A percentile compares a stretch with the other conserved stretches of the same genome.
These are phyloP conservation scores for Leptinotarsa defecta DNA, from an alignment of 1,140 invertebrate species.

Conservation along the genomic window DNA sequence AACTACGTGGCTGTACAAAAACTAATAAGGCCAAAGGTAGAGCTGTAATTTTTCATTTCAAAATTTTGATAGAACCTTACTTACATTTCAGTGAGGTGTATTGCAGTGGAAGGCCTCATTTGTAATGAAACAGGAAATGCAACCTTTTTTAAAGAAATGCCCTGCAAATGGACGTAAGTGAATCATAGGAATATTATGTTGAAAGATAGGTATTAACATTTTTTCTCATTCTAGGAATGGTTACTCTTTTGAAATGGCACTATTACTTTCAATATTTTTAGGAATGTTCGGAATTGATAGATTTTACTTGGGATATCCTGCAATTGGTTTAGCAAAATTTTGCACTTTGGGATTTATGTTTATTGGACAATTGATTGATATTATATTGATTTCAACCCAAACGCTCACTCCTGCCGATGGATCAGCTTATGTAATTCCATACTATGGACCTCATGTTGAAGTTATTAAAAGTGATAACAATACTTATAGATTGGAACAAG, in stretches of 20 bases:
- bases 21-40: slow-evolving; percentile 79
- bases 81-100: slow-evolving; percentile 73
- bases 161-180: slow-evolving; percentile 93
- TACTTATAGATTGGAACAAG: slow-evolving; percentile 81
- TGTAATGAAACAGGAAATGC: slow-evolving; percentile 81
- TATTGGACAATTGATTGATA: slow-evolving; percentile 92
- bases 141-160: slow-evolving; percentile 80
- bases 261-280: slow-evolving; percentile 91
- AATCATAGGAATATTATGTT: not conserved
- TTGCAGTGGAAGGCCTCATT: slow-evolving; percentile 78
- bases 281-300: slow-evolving; percentile 98
- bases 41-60: not conserved
- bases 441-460: slow-evolving; percentile 85
- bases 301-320: slow-evolving; percentile 96
- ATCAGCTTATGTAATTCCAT: slow-evolving; percentile 93
- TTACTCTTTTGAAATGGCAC: slow-evolving; percentile 88
- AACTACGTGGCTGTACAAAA: slow-evolving; percentile 78
- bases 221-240: slow-evolving; percentile 76
- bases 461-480: slow-evolving; percentile 84
- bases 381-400: slow-evolving; percentile 92
- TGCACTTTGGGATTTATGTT: slow-evolving; percentile 97
- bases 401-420: slow-evolving; percentile 93
- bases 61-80: not conserved
- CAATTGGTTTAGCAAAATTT: slow-evolving; percentile 90
- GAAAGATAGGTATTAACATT: not conserved